Evolutionary conservation across 2,797 vertebrate species (phyloP), one percentile per base, ranked within the genome.

Genomic region (Lagocephalus sceleratus): DNA sequence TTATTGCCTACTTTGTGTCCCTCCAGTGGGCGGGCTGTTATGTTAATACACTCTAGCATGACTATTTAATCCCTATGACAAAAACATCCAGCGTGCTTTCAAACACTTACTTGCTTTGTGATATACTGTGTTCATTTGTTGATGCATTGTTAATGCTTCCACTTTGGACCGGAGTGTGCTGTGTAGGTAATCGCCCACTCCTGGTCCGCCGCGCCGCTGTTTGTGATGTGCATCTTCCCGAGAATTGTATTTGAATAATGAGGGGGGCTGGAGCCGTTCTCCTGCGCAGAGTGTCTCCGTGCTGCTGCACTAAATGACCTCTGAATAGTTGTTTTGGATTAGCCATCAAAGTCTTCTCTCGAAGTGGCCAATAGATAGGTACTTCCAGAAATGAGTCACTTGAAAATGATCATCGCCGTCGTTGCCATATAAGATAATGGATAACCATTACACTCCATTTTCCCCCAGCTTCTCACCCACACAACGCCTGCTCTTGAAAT

Each of bases 311-410:
- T 22, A 61, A 70, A 73, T 80, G 84, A 85, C 87, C 84, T 74
- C 77, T 80, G 81, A 84, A 86, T 84, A 79, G 82, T 85, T 87
- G 84, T 89, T 90, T 87, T 84, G 85, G 87, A 87, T 90, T 84
- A 89, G 85, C 83, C 85, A 73, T 87, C 82, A 84, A 81, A 84
- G 85, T 87, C 86, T 89, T 85, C 74, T 72, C 75, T 84, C 68
- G 11, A 71, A 85, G 85, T 84, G 86, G 77, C 82, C 85, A 75
- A 84, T 86, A 86, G 84, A 87, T 75, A 64, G 86, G 75, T 81
- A 83, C 88, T 90, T 89, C 76, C 83, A 84, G 84, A 87, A 89
- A 90, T 89, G 89, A 88, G 76, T 89, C 88, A 89, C 89, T 90
- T 87, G 87, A 90, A 88, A 89, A 88, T 84, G 87, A 90, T 89